Conservation (phyloP, 2,113 vertebrate genomes). For the Plestiodon gilberti region DNA sequence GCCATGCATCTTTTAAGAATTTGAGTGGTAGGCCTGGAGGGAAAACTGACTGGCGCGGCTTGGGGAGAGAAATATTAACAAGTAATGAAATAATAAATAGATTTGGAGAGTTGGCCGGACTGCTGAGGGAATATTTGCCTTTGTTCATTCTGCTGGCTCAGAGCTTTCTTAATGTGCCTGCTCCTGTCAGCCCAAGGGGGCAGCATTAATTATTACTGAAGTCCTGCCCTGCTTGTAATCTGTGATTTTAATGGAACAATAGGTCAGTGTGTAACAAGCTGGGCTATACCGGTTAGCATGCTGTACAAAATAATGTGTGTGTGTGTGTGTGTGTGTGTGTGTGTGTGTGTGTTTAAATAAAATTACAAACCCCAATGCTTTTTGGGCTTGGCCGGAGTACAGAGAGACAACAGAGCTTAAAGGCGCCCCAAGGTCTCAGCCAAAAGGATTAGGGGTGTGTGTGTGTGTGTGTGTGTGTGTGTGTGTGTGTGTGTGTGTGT, state of each 20-base stretch:
- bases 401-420: background rate
- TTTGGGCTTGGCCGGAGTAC: rapidly evolving
- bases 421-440: background rate
- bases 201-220: conserved; percentile 43
- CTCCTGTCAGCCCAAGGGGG: conserved; percentile 28
- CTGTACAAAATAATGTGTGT: background rate
- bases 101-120: conserved; percentile 17
- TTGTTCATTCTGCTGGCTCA: conserved; percentile 63
- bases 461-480: background rate
- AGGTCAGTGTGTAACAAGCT: conserved; percentile 18
- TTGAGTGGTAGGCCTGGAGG: background rate
- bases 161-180: conserved; percentile 38
- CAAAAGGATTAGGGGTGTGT: too few species aligned
- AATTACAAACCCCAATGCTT: background rate
- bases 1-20: background rate
- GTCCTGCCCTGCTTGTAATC: background rate
- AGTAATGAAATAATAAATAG: conserved; percentile 27
- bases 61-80: conserved; percentile 33
- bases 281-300: background rate
- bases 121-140: conserved; percentile 40
- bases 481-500: too few species aligned
- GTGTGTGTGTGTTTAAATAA: too few species aligned
- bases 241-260: conserved; percentile 48
- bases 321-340: too few species aligned
- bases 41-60: conserved; percentile 43